phyloP scores from a whole-genome alignment of 2,113 vertebrate genomes.

The Lamprologus speciosus region DNA sequence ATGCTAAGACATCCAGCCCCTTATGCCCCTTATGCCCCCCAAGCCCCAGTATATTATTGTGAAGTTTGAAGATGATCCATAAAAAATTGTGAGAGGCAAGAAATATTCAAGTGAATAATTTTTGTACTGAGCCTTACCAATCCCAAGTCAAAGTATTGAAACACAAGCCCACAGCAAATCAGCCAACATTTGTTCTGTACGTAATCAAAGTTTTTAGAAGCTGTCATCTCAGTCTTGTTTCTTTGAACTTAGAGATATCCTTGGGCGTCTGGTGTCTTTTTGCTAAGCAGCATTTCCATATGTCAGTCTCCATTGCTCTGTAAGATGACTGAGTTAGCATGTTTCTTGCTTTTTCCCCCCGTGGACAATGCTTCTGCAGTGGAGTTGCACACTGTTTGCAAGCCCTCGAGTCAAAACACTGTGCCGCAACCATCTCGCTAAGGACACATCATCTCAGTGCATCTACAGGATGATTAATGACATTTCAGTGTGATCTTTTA shows the following conservation, averaged over 20 bases:
- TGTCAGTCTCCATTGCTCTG: conserved; percentile 1
- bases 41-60: neutral
- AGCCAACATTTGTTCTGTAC: neutral
- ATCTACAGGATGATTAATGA: neutral
- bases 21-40: neutral
- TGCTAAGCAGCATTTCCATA: conserved; percentile 5
- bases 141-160: neutral
- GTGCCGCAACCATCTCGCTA: neutral
- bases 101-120: neutral
- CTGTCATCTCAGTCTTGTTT: conserved; percentile 7
- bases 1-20: neutral
- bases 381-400: neutral
- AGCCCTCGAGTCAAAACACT: neutral
- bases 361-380: neutral
- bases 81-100: neutral
- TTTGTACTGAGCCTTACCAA: neutral
- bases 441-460: neutral
- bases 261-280: neutral
- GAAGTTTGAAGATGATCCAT: neutral
- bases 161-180: neutral
- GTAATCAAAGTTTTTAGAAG: neutral
- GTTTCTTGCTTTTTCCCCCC: neutral
- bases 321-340: neutral
- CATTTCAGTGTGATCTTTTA: neutral
- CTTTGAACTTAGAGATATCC: conserved; percentile 37